phyloP scores from a whole-genome alignment of 2,797 vertebrate genomes.

The Artibeus lituratus region DNA sequence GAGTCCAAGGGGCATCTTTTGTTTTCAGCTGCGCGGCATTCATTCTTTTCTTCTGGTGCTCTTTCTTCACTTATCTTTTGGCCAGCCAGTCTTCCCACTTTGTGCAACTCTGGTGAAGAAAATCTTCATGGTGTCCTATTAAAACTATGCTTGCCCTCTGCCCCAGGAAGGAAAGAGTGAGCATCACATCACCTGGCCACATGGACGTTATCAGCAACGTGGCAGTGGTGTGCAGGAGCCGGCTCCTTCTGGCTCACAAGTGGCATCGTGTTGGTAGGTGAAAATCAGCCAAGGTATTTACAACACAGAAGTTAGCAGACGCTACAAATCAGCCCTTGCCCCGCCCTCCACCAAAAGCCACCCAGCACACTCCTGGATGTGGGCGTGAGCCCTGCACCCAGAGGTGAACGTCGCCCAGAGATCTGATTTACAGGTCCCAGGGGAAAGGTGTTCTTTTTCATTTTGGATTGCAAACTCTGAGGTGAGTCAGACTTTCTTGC shows the following conservation, averaged over 20 bases:
- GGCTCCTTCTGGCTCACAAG: not conserved
- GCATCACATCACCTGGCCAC: not conserved
- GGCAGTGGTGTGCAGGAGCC: not conserved
- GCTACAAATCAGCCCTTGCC: not conserved
- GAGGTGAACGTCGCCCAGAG: not conserved
- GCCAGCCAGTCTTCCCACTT: not conserved
- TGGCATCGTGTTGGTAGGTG: not conserved
- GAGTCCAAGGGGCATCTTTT: not conserved
- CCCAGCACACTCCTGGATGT: not conserved
- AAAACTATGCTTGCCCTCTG: not conserved
- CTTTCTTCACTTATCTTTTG: not conserved
- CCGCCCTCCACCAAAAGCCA: not conserved
- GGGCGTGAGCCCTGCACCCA: not conserved
- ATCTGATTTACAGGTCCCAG: not conserved
- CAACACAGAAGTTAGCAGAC: not conserved
- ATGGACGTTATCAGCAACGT: not conserved
- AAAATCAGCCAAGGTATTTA: not conserved
- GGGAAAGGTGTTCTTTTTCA: not conserved
- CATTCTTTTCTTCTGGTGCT: not conserved
- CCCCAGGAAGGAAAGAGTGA: not conserved
- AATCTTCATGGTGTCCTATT: not conserved
- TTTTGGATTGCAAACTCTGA: not conserved
- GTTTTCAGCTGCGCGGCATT: not conserved
- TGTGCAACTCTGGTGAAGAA: not conserved
- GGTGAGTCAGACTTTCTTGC: not conserved